Evolutionary conservation across 1,140 invertebrate species (phyloP).

Genomic region (Calliopsis andreniformis): DNA sequence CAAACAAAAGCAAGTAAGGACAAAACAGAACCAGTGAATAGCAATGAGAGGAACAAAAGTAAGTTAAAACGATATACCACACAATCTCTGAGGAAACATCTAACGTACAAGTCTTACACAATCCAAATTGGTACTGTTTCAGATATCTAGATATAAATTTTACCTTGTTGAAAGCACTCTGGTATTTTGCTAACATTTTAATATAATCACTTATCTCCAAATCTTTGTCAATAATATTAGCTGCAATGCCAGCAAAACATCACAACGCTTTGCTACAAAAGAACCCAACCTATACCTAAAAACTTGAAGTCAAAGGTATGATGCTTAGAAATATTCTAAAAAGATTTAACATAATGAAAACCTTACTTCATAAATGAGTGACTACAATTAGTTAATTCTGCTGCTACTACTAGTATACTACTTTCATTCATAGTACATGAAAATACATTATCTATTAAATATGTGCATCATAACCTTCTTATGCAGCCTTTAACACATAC

Average conservation of each 20-base stretch:
- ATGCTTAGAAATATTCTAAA: too few relatives aligned
- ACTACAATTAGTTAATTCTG: not conserved
- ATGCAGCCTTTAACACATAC: not conserved
- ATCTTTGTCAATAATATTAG: too few relatives aligned
- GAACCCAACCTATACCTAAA: too few relatives aligned
- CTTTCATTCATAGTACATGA: not conserved
- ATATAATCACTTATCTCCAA: too few relatives aligned
- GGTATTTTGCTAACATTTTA: too few relatives aligned
- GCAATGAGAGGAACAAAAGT: conserved; percentile 50
- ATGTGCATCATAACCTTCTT: conserved; percentile 39
- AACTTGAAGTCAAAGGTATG: too few relatives aligned
- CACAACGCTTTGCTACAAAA: too few relatives aligned
- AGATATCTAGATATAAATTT: too few relatives aligned
- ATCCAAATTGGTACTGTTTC: too few relatives aligned
- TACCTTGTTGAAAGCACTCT: too few relatives aligned
- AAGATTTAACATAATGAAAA: not conserved
- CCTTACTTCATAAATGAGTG: not conserved
- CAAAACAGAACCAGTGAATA: conserved; percentile 64
- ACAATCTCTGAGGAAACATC: not conserved
- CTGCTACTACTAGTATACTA: not conserved
- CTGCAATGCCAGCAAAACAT: too few relatives aligned
- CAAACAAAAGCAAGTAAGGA: conserved; percentile 78
- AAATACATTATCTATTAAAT: not conserved
- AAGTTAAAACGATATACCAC: conserved; percentile 34
- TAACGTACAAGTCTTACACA: too few relatives aligned